Percentiles rank a stretch among this genome's conserved stretches.
Evolutionary conservation across 2,113 vertebrate genomes (phyloP).

Genomic region (Hirundichthys speculiger): DNA sequence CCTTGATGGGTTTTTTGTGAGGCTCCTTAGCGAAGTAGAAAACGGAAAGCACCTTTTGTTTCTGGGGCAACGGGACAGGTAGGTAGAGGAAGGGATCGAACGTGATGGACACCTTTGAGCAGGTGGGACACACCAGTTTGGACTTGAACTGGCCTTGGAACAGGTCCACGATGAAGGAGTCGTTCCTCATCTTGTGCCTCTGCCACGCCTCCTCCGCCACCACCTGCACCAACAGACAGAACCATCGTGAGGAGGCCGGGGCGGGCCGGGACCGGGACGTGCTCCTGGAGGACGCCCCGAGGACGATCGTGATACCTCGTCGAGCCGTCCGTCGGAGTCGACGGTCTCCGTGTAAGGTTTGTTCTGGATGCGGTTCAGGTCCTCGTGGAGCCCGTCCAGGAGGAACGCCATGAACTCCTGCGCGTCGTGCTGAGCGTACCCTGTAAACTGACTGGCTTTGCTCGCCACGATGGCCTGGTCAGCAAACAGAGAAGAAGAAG

Average conservation of each 20-base stretch:
- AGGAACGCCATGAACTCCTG: constrained; percentile 99
- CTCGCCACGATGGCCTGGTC: constrained; percentile 94
- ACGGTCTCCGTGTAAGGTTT: constrained; percentile 98
- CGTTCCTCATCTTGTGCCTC: constrained; percentile 97
- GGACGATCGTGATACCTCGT: constrained; percentile 84
- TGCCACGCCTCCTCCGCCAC: constrained; percentile 98
- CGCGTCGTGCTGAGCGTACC: constrained; percentile 96
- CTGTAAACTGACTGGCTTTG: constrained; percentile 98
- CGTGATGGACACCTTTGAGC: constrained; percentile 98
- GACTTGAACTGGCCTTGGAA: constrained; percentile 99
- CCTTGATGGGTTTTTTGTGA: constrained; percentile 96
- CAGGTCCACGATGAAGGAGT: constrained; percentile 97
- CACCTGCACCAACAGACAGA: constrained; percentile 78
- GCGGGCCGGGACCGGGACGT: too few relatives aligned
- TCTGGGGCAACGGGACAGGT: constrained; percentile 95
- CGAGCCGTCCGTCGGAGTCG: constrained; percentile 93
- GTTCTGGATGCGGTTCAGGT: constrained; percentile 97
- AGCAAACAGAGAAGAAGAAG: background rate
- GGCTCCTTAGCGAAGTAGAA: constrained; percentile 96
- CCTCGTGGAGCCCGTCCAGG: constrained; percentile 96
- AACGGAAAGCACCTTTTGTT: constrained; percentile 95
- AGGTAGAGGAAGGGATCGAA: constrained; percentile 98
- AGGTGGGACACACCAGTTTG: constrained; percentile 95
- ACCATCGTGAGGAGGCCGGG: too few relatives aligned
- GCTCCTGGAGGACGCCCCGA: too few relatives aligned